phyloP scores from a whole-genome alignment of 1,140 invertebrate species.

The Bradysia coprophila region DNA sequence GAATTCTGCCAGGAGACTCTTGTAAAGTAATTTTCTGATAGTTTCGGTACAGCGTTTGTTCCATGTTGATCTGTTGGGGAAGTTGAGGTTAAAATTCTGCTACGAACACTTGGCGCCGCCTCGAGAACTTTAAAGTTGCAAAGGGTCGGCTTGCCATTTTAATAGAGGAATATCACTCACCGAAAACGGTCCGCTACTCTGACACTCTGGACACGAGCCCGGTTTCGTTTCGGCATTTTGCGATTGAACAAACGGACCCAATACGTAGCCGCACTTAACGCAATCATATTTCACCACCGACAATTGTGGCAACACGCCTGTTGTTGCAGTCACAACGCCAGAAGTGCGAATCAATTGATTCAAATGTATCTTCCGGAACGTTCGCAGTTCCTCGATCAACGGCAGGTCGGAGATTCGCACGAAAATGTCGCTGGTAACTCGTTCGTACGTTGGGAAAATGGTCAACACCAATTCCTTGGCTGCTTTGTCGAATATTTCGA shows the following conservation, averaged over 20 bases:
- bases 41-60: constrained; percentile 94
- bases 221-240: constrained; percentile 90
- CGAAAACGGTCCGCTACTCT: constrained; percentile 89
- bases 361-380: constrained; percentile 88
- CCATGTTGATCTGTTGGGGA: constrained; percentile 76
- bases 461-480: constrained; percentile 85
- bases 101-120: no score
- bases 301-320: constrained; percentile 89
- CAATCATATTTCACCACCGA: constrained; percentile 96
- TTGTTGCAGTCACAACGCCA: constrained; percentile 91
- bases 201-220: constrained; percentile 93
- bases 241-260: constrained; percentile 91
- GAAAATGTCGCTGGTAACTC: constrained; percentile 83
- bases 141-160: no score
- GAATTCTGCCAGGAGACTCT: constrained; percentile 85
- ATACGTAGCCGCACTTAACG: constrained; percentile 82
- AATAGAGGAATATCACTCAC: constrained; percentile 29
- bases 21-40: constrained; percentile 97
- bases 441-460: constrained; percentile 91
- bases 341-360: constrained; percentile 87
- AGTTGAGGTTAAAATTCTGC: constrained; percentile 3
- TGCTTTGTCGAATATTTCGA: constrained; percentile 89
- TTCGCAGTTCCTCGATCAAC: constrained; percentile 87
- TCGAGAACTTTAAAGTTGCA: no score
- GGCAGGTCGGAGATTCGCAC: constrained; percentile 90